A percentile compares a stretch with the other conserved stretches of the same genome.
phyloP scores from a whole-genome alignment of 2,888 invertebrate species.

The Campoletis raptor region DNA sequence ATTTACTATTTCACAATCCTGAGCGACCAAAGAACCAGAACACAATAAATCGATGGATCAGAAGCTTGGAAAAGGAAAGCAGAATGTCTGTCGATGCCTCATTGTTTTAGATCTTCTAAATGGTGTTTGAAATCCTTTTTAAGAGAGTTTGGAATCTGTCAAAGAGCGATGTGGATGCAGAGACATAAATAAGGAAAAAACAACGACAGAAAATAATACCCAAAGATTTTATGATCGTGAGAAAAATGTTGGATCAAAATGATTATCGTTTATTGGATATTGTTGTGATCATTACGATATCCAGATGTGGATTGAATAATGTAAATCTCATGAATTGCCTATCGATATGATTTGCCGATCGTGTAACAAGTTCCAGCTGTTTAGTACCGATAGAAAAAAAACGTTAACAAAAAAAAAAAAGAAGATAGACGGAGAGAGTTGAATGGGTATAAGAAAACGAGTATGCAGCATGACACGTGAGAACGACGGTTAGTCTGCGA shows the following conservation, averaged over 20 bases:
- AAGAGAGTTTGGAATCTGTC: background rate
- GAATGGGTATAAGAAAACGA: slow-evolving; percentile 41
- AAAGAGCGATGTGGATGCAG: background rate
- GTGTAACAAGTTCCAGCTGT: slow-evolving; percentile 52
- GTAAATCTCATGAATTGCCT: background rate
- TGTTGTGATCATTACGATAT: too few species aligned
- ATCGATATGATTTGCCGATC: slow-evolving; percentile 50
- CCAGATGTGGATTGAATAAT: background rate
- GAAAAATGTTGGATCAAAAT: too few species aligned
- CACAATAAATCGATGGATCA: background rate
- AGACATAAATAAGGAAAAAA: background rate
- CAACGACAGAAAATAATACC: background rate
- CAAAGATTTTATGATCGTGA: background rate
- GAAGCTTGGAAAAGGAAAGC: background rate
- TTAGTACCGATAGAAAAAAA: slow-evolving; percentile 16
- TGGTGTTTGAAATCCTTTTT: background rate
- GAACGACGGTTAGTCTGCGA: slow-evolving; percentile 57
- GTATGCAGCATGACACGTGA: slow-evolving; percentile 52
- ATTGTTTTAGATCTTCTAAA: background rate
- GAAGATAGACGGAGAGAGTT: slow-evolving; percentile 11
- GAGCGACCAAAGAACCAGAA: background rate
- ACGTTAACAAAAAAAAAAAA: slow-evolving; percentile 1
- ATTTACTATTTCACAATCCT: slow-evolving; percentile 21
- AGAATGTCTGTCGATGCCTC: background rate
- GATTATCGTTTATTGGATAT: too few species aligned